phyloP scores from a whole-genome alignment of 2,888 invertebrate genomes.

The Platycnemis pennipes region DNA sequence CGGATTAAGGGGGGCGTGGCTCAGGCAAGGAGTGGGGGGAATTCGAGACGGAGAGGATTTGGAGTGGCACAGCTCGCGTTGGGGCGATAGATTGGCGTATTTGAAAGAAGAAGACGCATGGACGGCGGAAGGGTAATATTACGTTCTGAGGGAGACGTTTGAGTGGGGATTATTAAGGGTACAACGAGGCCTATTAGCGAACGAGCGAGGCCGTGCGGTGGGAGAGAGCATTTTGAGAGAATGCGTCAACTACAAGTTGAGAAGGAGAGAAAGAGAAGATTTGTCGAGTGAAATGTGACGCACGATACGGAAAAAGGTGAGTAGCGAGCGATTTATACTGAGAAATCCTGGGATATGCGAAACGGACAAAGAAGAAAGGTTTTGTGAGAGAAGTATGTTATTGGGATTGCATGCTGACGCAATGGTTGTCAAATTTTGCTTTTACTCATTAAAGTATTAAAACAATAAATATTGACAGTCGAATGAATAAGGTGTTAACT shows the following conservation, averaged over 20 bases:
- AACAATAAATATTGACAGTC: no score
- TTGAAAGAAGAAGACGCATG: background rate
- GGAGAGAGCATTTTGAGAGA: background rate
- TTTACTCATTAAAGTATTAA: no score
- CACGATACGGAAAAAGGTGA: background rate
- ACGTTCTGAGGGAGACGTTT: background rate
- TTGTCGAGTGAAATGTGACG: no score
- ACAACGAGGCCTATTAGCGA: background rate
- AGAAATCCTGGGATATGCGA: no score
- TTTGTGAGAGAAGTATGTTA: no score
- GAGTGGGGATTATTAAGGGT: background rate
- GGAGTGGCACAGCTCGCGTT: background rate
- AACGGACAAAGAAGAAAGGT: no score
- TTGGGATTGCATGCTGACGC: no score
- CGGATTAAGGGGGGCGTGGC: background rate
- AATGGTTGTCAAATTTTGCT: no score
- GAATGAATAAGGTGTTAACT: no score
- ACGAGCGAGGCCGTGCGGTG: background rate
- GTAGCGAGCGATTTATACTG: background rate
- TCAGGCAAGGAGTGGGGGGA: background rate
- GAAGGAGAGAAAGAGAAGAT: background rate
- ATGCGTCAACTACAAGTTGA: background rate
- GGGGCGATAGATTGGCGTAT: conserved; percentile 10
- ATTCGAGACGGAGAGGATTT: background rate
- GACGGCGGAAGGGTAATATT: background rate